Base-by-base conservation (phyloP, 2,113 vertebrate species). In the Colaptes auratus region DNA sequence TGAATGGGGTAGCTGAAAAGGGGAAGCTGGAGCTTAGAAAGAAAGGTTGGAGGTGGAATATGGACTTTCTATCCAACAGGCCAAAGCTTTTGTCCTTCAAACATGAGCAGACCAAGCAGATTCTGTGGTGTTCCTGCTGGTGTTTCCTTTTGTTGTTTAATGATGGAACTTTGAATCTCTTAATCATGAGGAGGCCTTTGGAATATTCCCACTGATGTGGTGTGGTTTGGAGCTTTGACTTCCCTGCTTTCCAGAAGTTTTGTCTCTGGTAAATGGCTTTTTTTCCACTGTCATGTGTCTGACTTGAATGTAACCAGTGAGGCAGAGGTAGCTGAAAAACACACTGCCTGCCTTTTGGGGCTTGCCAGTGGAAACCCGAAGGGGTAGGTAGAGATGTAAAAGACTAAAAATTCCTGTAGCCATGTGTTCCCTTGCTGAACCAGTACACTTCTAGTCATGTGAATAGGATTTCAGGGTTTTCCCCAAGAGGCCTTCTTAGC, bases 21-120 rank as follows among this genome's bases (percentile, higher is more conserved):
- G 39, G 31, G 53, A 95, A 67, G 56, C 42, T 65, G 52, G 25
- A 72, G 36, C 67, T 65, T 84, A 48, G 94, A 72, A 90, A 86
- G 71, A 76, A 28, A n/a, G 44, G 42, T 46, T 58, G 63, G 39
- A 74, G n/a, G 10, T 91, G 30, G 35, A 86, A 76, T 60, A 27
- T 21, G 39, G 64, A 72, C 27, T 82, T 88, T 58, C 39, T 66
- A 64, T 86, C 30, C 69, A 74, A 79, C 78, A 95, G 78, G 93
- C 92, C 91, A 95, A 96, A 97, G 92, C 70, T 95, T 89, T 95
- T 94, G 86, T 86, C 88, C 79, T 86, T 80, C 66, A 90, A 78
- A 69, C 35, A 36, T 74, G 82, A 89, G 74, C 91, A 92, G 89
- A 90, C 92, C 86, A 90, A 93, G 91, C 74, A 59, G 72, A 80